Conservation (phyloP, 2,113 vertebrate species). For the Sebastes schlegelii region DNA sequence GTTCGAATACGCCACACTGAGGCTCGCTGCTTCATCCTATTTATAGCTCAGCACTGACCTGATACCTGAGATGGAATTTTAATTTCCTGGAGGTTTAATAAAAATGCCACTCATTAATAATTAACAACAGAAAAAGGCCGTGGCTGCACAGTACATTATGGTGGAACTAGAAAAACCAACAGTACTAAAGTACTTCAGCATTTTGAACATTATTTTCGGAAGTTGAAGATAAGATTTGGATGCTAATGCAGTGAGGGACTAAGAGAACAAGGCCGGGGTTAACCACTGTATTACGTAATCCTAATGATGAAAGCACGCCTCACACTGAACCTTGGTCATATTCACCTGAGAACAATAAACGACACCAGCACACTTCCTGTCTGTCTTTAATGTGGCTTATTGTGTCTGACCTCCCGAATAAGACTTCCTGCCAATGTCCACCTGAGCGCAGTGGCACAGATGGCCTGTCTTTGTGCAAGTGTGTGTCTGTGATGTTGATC, state of each 20-base stretch:
- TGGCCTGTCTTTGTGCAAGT: constrained; percentile 38
- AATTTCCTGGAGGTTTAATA: constrained; percentile 55
- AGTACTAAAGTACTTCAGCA: not conserved
- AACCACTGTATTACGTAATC: not conserved
- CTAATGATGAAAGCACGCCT: not conserved
- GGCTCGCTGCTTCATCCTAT: constrained; percentile 33
- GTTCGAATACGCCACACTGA: not conserved
- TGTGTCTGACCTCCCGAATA: constrained; percentile 60
- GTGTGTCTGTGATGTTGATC: constrained; percentile 62
- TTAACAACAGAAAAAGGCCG: not conserved
- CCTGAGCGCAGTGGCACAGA: constrained; percentile 65
- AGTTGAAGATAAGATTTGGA: not conserved
- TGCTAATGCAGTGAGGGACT: not conserved
- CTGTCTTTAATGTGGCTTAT: constrained; percentile 50
- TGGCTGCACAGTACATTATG: not conserved
- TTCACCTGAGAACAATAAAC: constrained; percentile 40
- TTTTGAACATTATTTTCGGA: not conserved
- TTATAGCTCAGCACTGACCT: constrained; percentile 64
- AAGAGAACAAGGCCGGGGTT: not conserved
- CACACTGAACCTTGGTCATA: not conserved
- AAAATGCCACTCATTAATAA: constrained; percentile 47
- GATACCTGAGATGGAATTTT: constrained; percentile 51
- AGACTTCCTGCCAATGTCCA: constrained; percentile 73
- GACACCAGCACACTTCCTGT: constrained; percentile 56
- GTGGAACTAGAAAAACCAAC: not conserved